phyloP scores from a whole-genome alignment of 2,888 invertebrate species.

The Harpalus rufipes region DNA sequence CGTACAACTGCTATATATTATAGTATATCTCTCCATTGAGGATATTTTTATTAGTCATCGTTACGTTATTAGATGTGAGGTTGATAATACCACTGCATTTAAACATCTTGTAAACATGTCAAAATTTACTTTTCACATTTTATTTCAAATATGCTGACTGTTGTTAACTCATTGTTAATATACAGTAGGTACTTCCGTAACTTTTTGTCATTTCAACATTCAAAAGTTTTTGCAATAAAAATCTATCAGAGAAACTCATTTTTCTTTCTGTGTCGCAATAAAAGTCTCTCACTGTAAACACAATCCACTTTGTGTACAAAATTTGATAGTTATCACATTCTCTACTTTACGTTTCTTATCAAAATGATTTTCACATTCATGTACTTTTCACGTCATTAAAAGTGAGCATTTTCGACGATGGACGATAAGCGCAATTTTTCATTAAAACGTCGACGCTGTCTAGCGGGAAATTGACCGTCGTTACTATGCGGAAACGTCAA shows the following conservation, averaged over 20 bases:
- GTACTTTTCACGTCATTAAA: constrained; percentile 30
- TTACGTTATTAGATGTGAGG: too few relatives aligned
- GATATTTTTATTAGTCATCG: too few relatives aligned
- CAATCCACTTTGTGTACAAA: constrained; percentile 6
- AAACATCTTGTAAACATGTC: too few relatives aligned
- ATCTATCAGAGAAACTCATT: constrained; percentile 10
- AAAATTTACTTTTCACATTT: too few relatives aligned
- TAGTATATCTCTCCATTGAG: too few relatives aligned
- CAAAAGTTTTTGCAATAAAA: background rate
- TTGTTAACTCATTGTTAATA: too few relatives aligned
- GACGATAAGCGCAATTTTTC: constrained; percentile 19
- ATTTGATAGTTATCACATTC: constrained; percentile 29
- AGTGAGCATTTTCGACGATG: background rate
- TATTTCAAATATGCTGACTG: too few relatives aligned
- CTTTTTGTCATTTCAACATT: too few relatives aligned
- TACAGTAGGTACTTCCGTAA: too few relatives aligned
- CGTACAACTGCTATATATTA: too few relatives aligned
- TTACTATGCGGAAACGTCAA: constrained; percentile 26
- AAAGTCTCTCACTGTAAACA: constrained; percentile 10
- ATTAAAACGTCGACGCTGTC: constrained; percentile 12
- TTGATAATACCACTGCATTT: too few relatives aligned
- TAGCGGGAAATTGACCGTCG: constrained; percentile 26
- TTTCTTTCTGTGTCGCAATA: constrained; percentile 14
- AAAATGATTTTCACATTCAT: constrained; percentile 7
- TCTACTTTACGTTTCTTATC: constrained; percentile 24